Evolutionary conservation across 2,888 invertebrate genomes (phyloP), one percentile per base, ranked within the genome.

Genomic region (Candidula unifasciata): DNA sequence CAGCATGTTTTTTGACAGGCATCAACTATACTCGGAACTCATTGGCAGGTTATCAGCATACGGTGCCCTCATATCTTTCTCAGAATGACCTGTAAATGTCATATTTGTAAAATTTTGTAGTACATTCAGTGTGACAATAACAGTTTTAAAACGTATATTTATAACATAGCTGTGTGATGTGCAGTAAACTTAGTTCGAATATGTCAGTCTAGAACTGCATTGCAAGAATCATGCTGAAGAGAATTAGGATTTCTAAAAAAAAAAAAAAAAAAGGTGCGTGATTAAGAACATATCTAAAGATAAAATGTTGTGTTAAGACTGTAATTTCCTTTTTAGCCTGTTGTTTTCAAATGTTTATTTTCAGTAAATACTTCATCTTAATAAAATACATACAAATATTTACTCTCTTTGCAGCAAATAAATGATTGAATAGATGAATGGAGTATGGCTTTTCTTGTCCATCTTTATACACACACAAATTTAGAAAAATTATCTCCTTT

Each of bases 291-390:
- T 60, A 18, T 60, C 0, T 13, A 60, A 60, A 60, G n/a, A 2
- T 60, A 60, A n/a, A 60, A 60, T 24, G 10, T 60, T n/a, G n/a
- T 60, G 5, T 5, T 60, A 60, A 44, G 13, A 44, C 13, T 44
- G 44, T 44, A 1, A 44, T 13, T 44, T 44, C 44, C 44, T 44
- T 6, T 44, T 44, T 44, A 1, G 8, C 6, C 13, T 44, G 2
- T 6, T 10, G 44, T 10, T 44, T 44, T 44, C 44, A 44, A 44
- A 1, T 44, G 44, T 6, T 16, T 54, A 54, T 74, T 74, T 54
- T 74, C 74, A 74, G 74, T 74, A 74, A 74, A 54, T 54, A 52
- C 13, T 74, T 74, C 54, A 54, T 54, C 30, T 18, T 30, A 52
- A 74, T 54, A 74, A 74, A 74, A 74, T 54, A 74, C 27, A 30